A percentile compares a stretch with the other conserved stretches of the same genome.
Conservation (phyloP, 1,140 invertebrate species). For the Drosophila santomea region DNA sequence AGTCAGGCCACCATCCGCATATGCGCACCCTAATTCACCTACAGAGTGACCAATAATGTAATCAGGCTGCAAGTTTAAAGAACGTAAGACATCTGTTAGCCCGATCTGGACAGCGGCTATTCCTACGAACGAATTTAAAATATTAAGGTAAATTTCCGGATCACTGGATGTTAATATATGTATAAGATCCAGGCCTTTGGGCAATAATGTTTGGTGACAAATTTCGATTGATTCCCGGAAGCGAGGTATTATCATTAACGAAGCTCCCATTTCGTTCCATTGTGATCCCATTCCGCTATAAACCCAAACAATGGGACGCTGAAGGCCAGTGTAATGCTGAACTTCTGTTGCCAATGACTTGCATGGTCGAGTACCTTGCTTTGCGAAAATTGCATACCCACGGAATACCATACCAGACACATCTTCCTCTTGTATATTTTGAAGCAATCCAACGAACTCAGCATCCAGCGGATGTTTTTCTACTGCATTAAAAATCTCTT, state of each 20-base stretch:
- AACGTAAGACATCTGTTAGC: slow-evolving; percentile 90
- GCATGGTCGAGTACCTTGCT: slow-evolving; percentile 85
- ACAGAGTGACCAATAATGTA: slow-evolving; percentile 95
- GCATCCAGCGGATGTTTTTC: slow-evolving; percentile 86
- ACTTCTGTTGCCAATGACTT: slow-evolving; percentile 85
- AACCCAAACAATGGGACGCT: slow-evolving; percentile 92
- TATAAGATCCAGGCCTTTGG: slow-evolving; percentile 91
- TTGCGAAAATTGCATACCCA: slow-evolving; percentile 86
- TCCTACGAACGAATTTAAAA: slow-evolving; percentile 94
- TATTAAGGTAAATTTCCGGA: slow-evolving; percentile 91
- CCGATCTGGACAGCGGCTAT: slow-evolving; percentile 96
- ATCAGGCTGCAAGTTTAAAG: slow-evolving; percentile 91
- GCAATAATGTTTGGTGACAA: slow-evolving; percentile 90
- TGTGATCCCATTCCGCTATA: slow-evolving; percentile 97
- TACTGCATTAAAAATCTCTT: slow-evolving; percentile 88
- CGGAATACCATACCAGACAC: slow-evolving; percentile 87
- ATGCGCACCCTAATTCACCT: slow-evolving; percentile 94
- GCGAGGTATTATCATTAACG: slow-evolving; percentile 87
- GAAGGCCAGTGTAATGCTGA: slow-evolving; percentile 87
- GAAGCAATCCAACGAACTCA: slow-evolving; percentile 86
- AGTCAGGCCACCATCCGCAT: slow-evolving; percentile 94
- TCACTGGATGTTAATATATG: slow-evolving; percentile 91
- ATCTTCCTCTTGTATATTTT: slow-evolving; percentile 86
- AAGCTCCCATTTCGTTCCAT: slow-evolving; percentile 93
- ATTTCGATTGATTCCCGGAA: slow-evolving; percentile 90